phyloP scores from a whole-genome alignment of 2,113 vertebrate species.

The Catharus fuscescens region DNA sequence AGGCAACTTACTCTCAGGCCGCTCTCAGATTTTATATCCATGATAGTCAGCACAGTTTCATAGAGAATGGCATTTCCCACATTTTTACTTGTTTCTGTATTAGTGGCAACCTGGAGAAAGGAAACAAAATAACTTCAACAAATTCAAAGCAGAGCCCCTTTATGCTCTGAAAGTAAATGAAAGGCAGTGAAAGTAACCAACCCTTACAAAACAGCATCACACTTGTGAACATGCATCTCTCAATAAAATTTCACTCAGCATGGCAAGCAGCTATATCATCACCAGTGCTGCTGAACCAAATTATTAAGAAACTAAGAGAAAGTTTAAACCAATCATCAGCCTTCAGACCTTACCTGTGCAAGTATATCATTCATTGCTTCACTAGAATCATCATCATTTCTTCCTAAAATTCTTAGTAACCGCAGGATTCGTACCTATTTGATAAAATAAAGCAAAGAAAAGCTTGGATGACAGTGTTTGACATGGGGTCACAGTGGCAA shows the following conservation, averaged over 20 bases:
- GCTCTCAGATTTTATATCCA: conserved; percentile 99
- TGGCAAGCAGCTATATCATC: neutral
- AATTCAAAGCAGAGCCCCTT: neutral
- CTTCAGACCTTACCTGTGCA: conserved; percentile 86
- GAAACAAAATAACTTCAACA: neutral
- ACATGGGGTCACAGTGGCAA: neutral
- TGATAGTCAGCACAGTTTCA: conserved; percentile 98
- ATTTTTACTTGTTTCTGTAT: conserved; percentile 99
- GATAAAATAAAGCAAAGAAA: conserved; percentile 45
- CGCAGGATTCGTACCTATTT: conserved; percentile 95
- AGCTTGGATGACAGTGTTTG: neutral
- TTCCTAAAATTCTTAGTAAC: conserved; percentile 96
- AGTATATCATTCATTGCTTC: conserved; percentile 99
- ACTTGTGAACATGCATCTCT: neutral
- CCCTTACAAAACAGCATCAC: neutral
- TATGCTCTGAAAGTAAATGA: neutral
- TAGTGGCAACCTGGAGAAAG: conserved; percentile 91
- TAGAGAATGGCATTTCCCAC: conserved; percentile 99
- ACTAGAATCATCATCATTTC: conserved; percentile 97
- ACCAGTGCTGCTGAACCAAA: neutral
- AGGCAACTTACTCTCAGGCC: conserved; percentile 89
- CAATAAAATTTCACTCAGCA: neutral
- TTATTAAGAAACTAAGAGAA: neutral
- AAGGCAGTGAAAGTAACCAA: neutral
- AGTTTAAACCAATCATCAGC: neutral